Conservation (phyloP, 1,140 invertebrate species). For the Zelostemma sp. region DNA sequence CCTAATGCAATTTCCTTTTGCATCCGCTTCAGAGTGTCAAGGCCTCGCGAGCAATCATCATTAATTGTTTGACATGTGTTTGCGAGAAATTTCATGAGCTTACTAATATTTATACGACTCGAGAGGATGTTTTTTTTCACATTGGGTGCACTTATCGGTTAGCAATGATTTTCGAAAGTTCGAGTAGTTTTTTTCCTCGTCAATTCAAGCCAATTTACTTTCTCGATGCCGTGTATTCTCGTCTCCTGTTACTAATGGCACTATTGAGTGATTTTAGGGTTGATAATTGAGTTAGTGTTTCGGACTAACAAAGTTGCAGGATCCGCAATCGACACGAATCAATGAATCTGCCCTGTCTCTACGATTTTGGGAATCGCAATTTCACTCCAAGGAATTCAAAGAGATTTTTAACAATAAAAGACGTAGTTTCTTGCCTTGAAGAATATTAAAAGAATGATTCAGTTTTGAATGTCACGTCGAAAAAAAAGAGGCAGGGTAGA, state of each 20-base stretch:
- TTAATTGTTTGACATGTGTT: constrained; percentile 51
- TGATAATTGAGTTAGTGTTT: constrained; percentile 67
- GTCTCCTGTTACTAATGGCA: constrained; percentile 66
- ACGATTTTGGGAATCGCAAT: too few relatives aligned
- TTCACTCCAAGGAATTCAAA: too few relatives aligned
- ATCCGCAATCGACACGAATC: constrained; percentile 65
- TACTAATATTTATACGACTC: constrained; percentile 46
- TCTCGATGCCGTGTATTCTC: constrained; percentile 43
- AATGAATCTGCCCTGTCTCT: constrained; percentile 61
- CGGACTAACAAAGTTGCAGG: constrained; percentile 67
- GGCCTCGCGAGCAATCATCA: constrained; percentile 44
- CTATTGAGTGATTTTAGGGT: constrained; percentile 68
- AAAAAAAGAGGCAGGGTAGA: constrained; percentile 60
- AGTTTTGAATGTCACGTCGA: background rate
- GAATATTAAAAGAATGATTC: constrained; percentile 28
- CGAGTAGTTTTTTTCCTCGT: constrained; percentile 1
- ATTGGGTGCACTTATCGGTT: constrained; percentile 45
- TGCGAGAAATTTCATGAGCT: constrained; percentile 43
- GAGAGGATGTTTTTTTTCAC: constrained; percentile 33
- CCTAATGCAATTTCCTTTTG: constrained; percentile 43
- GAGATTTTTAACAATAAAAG: too few relatives aligned
- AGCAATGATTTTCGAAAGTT: constrained; percentile 27
- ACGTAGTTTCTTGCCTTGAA: too few relatives aligned
- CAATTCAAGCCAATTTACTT: constrained; percentile 20
- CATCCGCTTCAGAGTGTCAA: constrained; percentile 47